A percentile compares a stretch with the other conserved stretches of the same genome.
These are phyloP conservation scores for Lasioglossum morio DNA, from an alignment of 2,888 invertebrate genomes.

Conservation along the genomic window DNA sequence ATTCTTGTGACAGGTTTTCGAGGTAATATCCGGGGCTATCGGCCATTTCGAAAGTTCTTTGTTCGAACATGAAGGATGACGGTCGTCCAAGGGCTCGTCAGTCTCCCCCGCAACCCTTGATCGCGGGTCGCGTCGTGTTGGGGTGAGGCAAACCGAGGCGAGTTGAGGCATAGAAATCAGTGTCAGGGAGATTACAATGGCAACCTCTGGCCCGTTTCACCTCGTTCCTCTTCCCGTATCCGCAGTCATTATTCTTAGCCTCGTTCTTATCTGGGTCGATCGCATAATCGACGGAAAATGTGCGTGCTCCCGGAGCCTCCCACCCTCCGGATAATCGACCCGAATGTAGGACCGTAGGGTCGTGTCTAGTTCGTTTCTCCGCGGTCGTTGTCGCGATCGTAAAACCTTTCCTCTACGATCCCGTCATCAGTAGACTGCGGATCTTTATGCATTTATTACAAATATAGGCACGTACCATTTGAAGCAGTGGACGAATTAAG, in stretches of 20 bases:
- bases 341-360: slow-evolving; percentile 25
- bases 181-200: slow-evolving; percentile 48
- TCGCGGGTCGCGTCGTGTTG: neutral
- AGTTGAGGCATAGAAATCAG: slow-evolving; percentile 47
- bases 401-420: too few relatives aligned
- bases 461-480: too few relatives aligned
- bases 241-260: slow-evolving; percentile 59
- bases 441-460: too few relatives aligned
- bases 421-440: too few relatives aligned
- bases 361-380: neutral
- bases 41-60: slow-evolving; percentile 4
- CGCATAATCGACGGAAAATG: slow-evolving; percentile 61
- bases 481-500: too few relatives aligned
- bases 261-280: slow-evolving; percentile 59
- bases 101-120: neutral
- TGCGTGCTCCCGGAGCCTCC: slow-evolving; percentile 37
- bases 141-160: neutral
- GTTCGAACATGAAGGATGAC: neutral
- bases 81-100: neutral
- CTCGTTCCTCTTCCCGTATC: slow-evolving; percentile 45
- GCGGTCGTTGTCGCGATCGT: neutral
- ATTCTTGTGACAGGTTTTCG: neutral
- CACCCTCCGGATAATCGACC: slow-evolving; percentile 39
- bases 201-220: slow-evolving; percentile 34
- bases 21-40: neutral